phyloP scores from a whole-genome alignment of 23 tunicate genomes.

The Trididemnum miniatum region DNA sequence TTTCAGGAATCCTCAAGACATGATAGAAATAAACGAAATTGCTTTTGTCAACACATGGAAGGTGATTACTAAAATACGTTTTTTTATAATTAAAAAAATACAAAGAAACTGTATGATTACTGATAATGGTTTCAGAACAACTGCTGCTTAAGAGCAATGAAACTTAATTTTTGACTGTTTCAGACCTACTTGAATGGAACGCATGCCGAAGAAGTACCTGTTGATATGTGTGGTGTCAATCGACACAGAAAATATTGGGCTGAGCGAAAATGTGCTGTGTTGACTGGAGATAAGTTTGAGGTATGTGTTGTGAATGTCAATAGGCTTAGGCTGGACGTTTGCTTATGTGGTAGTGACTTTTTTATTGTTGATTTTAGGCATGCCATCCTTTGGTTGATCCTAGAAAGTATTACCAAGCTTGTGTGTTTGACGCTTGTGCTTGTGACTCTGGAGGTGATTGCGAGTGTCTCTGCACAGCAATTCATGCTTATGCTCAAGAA shows the following conservation, averaged over 20 bases:
- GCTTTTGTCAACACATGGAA: conserved; percentile 95
- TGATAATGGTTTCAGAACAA: no score
- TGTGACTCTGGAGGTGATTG: conserved; percentile 96
- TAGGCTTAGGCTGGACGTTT: no score
- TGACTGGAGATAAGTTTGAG: conserved; percentile 80
- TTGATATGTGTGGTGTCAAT: conserved; percentile 82
- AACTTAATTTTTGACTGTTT: no score
- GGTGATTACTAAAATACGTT: conserved; percentile 37
- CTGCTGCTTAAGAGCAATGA: no score
- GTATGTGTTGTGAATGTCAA: no score
- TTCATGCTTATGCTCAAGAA: conserved; percentile 98
- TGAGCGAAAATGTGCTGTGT: conserved; percentile 87
- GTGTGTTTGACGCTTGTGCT: conserved; percentile 97
- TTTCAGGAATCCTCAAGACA: conserved; percentile 88
- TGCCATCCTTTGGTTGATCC: conserved; percentile 91
- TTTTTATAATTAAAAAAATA: no score
- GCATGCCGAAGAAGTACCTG: conserved; percentile 77
- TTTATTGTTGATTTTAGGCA: no score
- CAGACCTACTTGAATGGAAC: conserved; percentile 85
- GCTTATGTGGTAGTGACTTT: no score
- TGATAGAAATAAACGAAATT: conserved; percentile 91
- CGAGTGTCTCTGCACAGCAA: conserved; percentile 96
- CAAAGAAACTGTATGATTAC: no score
- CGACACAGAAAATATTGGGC: conserved; percentile 94
- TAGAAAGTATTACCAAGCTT: conserved; percentile 70